These are phyloP conservation scores for Excalfactoria chinensis DNA, from an alignment of 2,113 vertebrate genomes.

Conservation along the genomic window DNA sequence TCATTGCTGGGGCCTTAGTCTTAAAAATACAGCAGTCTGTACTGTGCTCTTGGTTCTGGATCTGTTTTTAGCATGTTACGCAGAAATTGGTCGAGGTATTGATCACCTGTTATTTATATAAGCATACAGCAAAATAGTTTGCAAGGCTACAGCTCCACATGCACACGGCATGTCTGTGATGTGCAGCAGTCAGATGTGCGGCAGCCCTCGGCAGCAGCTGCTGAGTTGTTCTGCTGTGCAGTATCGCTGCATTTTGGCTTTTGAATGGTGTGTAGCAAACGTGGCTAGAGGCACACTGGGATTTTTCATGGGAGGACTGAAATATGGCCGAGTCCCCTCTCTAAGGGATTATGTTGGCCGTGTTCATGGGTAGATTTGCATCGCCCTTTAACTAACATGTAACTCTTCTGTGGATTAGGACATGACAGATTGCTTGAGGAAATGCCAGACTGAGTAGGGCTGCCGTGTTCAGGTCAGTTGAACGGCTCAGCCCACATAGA, in stretches of 20 bases:
- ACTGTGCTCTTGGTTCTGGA: background rate
- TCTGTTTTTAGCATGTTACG: background rate
- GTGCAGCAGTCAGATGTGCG: rapidly evolving
- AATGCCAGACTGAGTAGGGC: background rate
- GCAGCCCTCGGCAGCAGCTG: background rate
- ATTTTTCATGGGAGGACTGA: background rate
- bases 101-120: background rate
- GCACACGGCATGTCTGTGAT: background rate
- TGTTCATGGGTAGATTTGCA: background rate
- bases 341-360: background rate
- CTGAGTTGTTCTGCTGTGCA: background rate
- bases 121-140: background rate
- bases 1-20: background rate
- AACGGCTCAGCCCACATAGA: constrained; percentile 30
- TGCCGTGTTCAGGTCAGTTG: constrained; percentile 1
- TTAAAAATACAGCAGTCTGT: background rate
- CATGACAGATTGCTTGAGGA: constrained; percentile 29
- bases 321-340: rapidly evolving
- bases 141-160: background rate
- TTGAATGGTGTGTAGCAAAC: rapidly evolving
- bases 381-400: background rate
- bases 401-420: constrained; percentile 43
- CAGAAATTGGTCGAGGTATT: rapidly evolving
- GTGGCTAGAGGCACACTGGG: rapidly evolving
- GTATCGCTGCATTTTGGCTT: background rate